A percentile compares a stretch with the other conserved stretches of the same genome.
These are phyloP conservation scores for Rhodophaea formosa DNA, from an alignment of 2,888 invertebrate species.

Conservation along the genomic window DNA sequence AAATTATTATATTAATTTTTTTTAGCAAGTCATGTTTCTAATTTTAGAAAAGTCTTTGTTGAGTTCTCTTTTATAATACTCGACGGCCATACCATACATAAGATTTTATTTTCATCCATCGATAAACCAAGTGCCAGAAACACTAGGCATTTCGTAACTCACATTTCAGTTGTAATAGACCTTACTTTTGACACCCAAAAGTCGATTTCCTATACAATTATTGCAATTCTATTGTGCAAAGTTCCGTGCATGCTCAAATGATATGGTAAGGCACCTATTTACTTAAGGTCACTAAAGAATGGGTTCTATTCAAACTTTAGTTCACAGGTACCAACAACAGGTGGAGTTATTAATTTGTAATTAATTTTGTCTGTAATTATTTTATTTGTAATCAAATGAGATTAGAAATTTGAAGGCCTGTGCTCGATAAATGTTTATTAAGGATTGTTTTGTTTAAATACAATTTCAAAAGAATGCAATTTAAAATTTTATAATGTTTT, in stretches of 20 bases:
- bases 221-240: neutral
- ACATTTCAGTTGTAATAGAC: neutral
- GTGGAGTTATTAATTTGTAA: slow-evolving; percentile 2
- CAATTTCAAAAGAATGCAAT: too few species aligned
- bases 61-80: too few species aligned
- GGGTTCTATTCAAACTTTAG: neutral
- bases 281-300: neutral
- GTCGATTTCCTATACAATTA: neutral
- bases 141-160: neutral
- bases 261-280: neutral
- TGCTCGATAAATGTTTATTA: neutral
- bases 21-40: too few species aligned
- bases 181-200: neutral
- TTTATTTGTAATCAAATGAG: neutral
- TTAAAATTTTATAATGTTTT: too few species aligned
- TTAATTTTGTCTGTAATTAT: neutral
- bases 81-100: too few species aligned
- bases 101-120: too few species aligned
- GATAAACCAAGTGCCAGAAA: too few species aligned
- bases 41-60: too few species aligned
- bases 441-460: too few species aligned
- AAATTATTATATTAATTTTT: too few species aligned
- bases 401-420: neutral
- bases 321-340: neutral
- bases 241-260: neutral